Evolutionary conservation across 2,113 vertebrate species (phyloP).

Genomic region (Athene noctua): DNA sequence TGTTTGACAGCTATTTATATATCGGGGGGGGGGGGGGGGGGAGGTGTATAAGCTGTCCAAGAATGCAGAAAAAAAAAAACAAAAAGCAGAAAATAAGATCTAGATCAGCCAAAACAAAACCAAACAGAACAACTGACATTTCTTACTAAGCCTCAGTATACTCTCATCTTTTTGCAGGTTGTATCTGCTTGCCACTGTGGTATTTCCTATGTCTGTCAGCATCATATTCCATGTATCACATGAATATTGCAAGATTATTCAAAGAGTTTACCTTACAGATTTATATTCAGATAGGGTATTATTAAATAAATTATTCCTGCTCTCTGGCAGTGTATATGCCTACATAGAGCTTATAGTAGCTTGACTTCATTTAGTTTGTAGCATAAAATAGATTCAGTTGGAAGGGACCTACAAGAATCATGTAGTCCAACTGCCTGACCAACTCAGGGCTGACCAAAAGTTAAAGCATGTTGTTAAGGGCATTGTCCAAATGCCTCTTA

Average conservation of each 20-base stretch:
- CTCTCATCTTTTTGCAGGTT: background rate
- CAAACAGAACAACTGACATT: background rate
- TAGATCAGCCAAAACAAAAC: background rate
- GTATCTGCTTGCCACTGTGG: background rate
- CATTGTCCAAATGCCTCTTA: background rate
- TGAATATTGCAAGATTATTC: background rate
- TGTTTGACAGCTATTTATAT: background rate
- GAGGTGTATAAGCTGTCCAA: background rate
- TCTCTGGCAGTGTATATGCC: background rate
- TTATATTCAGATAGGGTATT: background rate
- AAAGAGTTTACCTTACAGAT: background rate
- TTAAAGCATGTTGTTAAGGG: background rate
- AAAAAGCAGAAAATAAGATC: background rate
- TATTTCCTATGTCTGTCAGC: background rate
- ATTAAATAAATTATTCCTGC: background rate
- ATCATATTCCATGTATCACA: background rate
- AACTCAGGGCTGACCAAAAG: background rate
- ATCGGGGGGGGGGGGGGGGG: no score
- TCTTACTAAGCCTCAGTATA: background rate
- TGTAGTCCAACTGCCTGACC: background rate
- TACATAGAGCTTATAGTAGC: background rate
- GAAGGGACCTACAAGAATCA: background rate
- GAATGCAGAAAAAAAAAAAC: background rate
- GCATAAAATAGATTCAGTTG: background rate
- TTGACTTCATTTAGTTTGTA: background rate